A percentile compares a stretch with the other conserved stretches of the same genome.
Conservation (phyloP, 2,888 invertebrate species). For the Platycheirus albimanus region DNA sequence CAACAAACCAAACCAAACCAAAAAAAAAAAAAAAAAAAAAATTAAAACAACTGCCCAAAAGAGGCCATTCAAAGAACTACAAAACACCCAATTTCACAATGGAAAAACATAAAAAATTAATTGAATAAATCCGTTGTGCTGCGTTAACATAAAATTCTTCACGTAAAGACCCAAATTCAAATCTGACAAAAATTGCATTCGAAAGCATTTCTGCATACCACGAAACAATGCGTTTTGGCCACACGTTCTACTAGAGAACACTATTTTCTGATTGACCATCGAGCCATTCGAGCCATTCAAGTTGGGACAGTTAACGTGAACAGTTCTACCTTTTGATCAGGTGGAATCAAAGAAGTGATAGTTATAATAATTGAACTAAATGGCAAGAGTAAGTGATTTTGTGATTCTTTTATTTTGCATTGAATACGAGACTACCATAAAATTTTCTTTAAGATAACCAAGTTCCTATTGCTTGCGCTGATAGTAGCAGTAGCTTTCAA, state of each 20-base stretch:
- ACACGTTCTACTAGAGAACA: slow-evolving; percentile 1
- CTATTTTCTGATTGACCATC: slow-evolving; percentile 56
- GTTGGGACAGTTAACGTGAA: slow-evolving; percentile 61
- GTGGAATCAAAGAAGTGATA: slow-evolving; percentile 33
- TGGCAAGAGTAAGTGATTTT: slow-evolving; percentile 60
- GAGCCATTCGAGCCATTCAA: slow-evolving; percentile 66
- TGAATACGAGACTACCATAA: too few relatives aligned
- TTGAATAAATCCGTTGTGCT: slow-evolving; percentile 44
- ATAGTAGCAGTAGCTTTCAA: slow-evolving; percentile 53
- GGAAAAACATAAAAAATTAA: slow-evolving; percentile 33
- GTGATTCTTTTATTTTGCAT: neutral
- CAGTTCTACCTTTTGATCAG: slow-evolving; percentile 53
- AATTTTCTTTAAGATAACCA: slow-evolving; percentile 54
- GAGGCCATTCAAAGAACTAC: slow-evolving; percentile 62
- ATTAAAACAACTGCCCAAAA: slow-evolving; percentile 34
- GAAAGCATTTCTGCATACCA: slow-evolving; percentile 40
- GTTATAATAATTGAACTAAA: slow-evolving; percentile 29
- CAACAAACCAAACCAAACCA: slow-evolving; percentile 7
- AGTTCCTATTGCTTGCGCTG: slow-evolving; percentile 55
- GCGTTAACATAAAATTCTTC: slow-evolving; percentile 43
- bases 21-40: too few relatives aligned
- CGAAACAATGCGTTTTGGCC: slow-evolving; percentile 45
- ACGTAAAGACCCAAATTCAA: slow-evolving; percentile 36
- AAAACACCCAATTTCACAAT: slow-evolving; percentile 63
- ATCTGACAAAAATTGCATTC: slow-evolving; percentile 47